Evolutionary conservation across 2,888 invertebrate genomes (phyloP), one percentile per base, ranked within the genome.

Genomic region (Peribatodes rhomboidaria): DNA sequence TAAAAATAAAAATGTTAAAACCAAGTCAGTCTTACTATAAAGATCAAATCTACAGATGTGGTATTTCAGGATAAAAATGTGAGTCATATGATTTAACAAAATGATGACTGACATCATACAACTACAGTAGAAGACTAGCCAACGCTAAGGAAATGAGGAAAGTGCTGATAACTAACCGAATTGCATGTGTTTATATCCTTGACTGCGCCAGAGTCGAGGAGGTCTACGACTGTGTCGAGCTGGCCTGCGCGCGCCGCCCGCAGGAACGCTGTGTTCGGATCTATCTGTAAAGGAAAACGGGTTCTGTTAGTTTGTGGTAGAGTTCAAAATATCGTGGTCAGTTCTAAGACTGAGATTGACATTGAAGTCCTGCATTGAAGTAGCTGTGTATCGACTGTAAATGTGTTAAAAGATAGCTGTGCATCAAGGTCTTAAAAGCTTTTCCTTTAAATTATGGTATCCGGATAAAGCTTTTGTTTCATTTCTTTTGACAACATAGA

Each of bases 151-250:
- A 20, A 27, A 14, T 49, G 14, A n/a, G 8, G 46, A 49, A 49
- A 31, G 10, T 8, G 47, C 4, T 6, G 8, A 16, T 20, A 60
- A 92, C 96, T 96, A 92, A 99, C 99, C 85, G 99, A 97, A 94
- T 99, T 99, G 87, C 98, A 97, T 74, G 99, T 98, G 94, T 99
- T 99, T 86, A 99, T 99, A 86, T 99, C 99, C 75, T 98, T 96
- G 76, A 98, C 97, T 67, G 97, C 97, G 65, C 95, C 95, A 41
- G 95, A 94, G 92, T 98, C 98, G 75, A 99, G 95, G 79, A 98
- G 97, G 86, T 99, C 99, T 81, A 98, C 94, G 27, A 99, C 98
- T 89, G 98, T 98, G 80, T 98, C 98, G 77, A 99, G 94, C 85
- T 99, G 99, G 50, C 99, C 99, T 71, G 99, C 99, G 78, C 99